A percentile compares a stretch with the other conserved stretches of the same genome.
These are phyloP conservation scores for Sclerodermus sp. DNA, from an alignment of 2,888 invertebrate genomes.

Conservation along the genomic window DNA sequence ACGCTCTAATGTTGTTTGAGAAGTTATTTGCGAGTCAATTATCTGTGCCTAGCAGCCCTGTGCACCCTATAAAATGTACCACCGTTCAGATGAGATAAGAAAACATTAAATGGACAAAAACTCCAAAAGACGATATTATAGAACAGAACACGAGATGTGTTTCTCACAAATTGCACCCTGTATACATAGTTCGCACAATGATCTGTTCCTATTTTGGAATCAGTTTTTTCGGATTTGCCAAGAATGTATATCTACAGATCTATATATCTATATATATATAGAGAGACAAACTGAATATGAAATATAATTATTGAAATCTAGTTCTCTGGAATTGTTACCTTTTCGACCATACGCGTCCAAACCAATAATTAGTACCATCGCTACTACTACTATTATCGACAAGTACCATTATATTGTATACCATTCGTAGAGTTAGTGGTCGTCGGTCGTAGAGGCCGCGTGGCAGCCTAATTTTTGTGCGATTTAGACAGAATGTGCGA, in stretches of 20 bases:
- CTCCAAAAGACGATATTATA: slow-evolving; percentile 1
- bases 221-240: slow-evolving; percentile 51
- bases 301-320: slow-evolving; percentile 37
- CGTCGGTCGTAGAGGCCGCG: no score
- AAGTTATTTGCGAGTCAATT: slow-evolving; percentile 67
- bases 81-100: slow-evolving; percentile 52
- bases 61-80: slow-evolving; percentile 58
- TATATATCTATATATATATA: slow-evolving; percentile 30
- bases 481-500: no score
- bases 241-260: slow-evolving; percentile 43
- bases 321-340: slow-evolving; percentile 36
- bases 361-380: no score
- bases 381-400: no score
- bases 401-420: no score
- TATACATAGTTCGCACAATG: slow-evolving; percentile 54
- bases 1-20: slow-evolving; percentile 59
- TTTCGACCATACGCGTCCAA: slow-evolving; percentile 9
- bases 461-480: no score
- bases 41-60: slow-evolving; percentile 64
- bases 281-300: slow-evolving; percentile 29
- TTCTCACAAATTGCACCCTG: slow-evolving; percentile 48
- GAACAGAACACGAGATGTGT: slow-evolving; percentile 31
- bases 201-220: slow-evolving; percentile 53
- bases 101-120: slow-evolving; percentile 14
- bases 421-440: no score